Percentiles rank a stretch among this genome's conserved stretches.
Evolutionary conservation across 2,888 invertebrate species (phyloP).

Genomic region (Listrodromus nycthemerus): DNA sequence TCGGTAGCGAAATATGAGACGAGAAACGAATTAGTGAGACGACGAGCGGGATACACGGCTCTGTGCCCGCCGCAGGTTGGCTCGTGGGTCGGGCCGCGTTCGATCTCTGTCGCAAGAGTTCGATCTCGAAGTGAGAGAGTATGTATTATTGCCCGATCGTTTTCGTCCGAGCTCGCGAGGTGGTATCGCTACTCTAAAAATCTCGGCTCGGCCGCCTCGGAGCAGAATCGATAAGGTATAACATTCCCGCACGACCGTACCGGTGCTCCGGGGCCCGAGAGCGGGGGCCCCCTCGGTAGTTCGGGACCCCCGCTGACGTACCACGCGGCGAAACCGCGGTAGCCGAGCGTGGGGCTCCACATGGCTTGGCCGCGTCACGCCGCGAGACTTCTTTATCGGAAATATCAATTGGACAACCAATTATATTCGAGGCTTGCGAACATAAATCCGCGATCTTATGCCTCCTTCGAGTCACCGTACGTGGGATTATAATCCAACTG

Average conservation of each 20-base stretch:
- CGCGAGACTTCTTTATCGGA: constrained; percentile 66
- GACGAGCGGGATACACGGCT: constrained; percentile 16
- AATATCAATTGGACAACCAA: constrained; percentile 70
- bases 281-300: constrained; percentile 40
- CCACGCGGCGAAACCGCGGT: constrained; percentile 56
- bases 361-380: constrained; percentile 41
- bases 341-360: constrained; percentile 34
- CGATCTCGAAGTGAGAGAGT: constrained; percentile 29
- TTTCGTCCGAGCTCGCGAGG: constrained; percentile 15
- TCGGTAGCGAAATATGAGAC: constrained; percentile 45
- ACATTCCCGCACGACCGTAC: constrained; percentile 53
- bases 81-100: not conserved
- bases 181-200: constrained; percentile 36
- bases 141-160: constrained; percentile 41
- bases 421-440: constrained; percentile 64
- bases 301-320: constrained; percentile 65
- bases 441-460: constrained; percentile 66
- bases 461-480: constrained; percentile 22
- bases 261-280: not conserved
- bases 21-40: constrained; percentile 52
- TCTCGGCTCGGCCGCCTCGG: constrained; percentile 19
- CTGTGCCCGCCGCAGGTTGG: too few species aligned
- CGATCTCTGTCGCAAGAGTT: constrained; percentile 50
- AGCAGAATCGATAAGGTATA: constrained; percentile 55
- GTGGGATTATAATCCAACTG: constrained; percentile 20